Evolutionary conservation across 2,113 vertebrate species (phyloP).

Genomic region (Psilopogon haemacephalus): DNA sequence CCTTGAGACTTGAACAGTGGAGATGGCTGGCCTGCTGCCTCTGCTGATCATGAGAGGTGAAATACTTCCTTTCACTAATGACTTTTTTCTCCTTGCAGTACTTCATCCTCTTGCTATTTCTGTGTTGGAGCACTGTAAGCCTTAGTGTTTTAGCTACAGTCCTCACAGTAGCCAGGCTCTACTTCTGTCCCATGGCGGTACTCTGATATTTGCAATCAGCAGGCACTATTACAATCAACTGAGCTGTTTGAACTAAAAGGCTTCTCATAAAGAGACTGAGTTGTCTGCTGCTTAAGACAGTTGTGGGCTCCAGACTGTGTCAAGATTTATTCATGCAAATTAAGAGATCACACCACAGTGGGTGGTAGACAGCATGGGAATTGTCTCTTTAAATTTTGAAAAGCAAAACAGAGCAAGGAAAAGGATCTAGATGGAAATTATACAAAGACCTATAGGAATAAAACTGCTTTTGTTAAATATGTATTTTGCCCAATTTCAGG

Average conservation of each 20-base stretch:
- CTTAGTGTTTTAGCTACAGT: background rate
- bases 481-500: background rate
- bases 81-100: background rate
- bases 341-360: background rate
- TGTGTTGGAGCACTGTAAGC: background rate
- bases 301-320: background rate
- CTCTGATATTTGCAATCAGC: background rate
- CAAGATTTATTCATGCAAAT: conserved; percentile 7
- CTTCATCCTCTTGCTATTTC: background rate
- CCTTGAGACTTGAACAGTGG: background rate
- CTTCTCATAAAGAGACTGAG: background rate
- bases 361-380: background rate
- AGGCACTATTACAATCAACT: background rate
- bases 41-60: background rate
- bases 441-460: background rate
- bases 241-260: background rate
- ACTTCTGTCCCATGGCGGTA: rapidly evolving
- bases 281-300: background rate
- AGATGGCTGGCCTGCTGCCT: background rate
- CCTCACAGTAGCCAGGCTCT: background rate
- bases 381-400: background rate
- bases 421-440: background rate
- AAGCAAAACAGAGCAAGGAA: background rate
- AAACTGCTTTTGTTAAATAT: background rate
- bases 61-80: background rate